phyloP scores from a whole-genome alignment of 2,113 vertebrate genomes.

The Colinus virginianus region DNA sequence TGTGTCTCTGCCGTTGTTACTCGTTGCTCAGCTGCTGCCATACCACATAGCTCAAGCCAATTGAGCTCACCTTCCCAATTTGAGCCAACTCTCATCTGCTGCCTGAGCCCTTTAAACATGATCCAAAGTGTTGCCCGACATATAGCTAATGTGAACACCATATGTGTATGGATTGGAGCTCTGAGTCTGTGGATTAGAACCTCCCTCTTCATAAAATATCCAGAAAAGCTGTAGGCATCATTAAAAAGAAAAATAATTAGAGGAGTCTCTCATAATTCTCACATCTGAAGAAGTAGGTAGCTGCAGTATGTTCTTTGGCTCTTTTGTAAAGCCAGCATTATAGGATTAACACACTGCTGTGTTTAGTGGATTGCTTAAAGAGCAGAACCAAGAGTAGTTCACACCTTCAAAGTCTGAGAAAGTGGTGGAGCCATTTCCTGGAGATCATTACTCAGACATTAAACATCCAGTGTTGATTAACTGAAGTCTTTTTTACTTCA shows the following conservation, averaged over 20 bases:
- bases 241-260: neutral
- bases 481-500: neutral
- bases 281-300: neutral
- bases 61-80: slow-evolving; percentile 52
- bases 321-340: neutral
- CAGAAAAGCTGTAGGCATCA: neutral
- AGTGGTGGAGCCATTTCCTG: neutral
- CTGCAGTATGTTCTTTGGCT: neutral
- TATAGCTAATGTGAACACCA: neutral
- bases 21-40: slow-evolving; percentile 66
- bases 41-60: slow-evolving; percentile 40
- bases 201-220: neutral
- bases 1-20: slow-evolving; percentile 54
- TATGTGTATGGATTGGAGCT: neutral
- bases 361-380: neutral
- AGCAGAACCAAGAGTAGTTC: neutral
- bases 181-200: neutral
- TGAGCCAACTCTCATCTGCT: slow-evolving; percentile 33
- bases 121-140: neutral
- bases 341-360: neutral
- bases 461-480: neutral
- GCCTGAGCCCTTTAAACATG: neutral
- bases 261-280: neutral
- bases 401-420: neutral
- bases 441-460: neutral